Conservation (phyloP, 2,888 invertebrate species). For the Patella pellucida region DNA sequence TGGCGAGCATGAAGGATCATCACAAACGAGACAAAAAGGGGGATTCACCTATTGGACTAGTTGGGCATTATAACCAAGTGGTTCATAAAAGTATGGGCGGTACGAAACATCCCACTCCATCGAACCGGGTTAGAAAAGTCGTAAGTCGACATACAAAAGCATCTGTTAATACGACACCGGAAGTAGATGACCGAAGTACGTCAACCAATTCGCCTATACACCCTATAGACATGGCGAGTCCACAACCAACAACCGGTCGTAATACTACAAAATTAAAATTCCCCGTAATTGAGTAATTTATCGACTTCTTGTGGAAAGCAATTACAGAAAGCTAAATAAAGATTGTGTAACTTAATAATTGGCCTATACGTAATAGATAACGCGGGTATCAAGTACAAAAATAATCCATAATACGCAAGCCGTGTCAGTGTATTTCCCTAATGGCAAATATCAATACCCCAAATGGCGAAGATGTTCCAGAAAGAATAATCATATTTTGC, state of each 20-base stretch:
- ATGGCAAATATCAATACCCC: no score
- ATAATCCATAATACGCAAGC: no score
- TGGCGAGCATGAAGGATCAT: conserved; percentile 28
- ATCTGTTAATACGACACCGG: conserved; percentile 1
- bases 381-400: no score
- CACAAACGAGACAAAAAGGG: conserved; percentile 29
- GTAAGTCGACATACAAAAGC: conserved; percentile 10
- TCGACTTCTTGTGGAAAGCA: background rate
- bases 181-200: conserved; percentile 14
- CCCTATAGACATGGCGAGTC: background rate
- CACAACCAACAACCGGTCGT: background rate
- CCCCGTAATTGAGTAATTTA: background rate
- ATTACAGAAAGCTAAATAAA: background rate
- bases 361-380: no score
- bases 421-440: no score
- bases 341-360: no score
- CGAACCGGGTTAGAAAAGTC: conserved; percentile 6
- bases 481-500: no score
- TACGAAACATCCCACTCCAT: conserved; percentile 1
- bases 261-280: background rate
- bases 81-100: conserved; percentile 27
- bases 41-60: conserved; percentile 33
- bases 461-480: no score
- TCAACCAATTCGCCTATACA: conserved; percentile 13
- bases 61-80: conserved; percentile 35